Percentiles rank a stretch among this genome's conserved stretches.
phyloP scores from a whole-genome alignment of 2,888 invertebrate species.

The Myathropa florea region DNA sequence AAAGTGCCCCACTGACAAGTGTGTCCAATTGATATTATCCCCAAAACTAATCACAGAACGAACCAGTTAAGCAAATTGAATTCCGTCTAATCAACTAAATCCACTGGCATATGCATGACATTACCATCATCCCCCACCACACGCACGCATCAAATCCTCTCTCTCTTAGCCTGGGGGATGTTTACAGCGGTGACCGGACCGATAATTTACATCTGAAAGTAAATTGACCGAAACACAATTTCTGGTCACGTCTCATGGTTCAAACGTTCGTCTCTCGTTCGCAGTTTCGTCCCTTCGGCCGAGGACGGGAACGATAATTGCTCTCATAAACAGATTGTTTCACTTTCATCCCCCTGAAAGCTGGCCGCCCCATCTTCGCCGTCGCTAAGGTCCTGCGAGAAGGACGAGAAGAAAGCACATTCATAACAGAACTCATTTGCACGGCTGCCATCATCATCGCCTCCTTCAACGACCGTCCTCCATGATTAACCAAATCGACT shows the following conservation, averaged over 20 bases:
- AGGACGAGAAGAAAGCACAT: neutral
- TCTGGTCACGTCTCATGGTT: constrained; percentile 38
- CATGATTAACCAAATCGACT: neutral
- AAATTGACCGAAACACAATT: constrained; percentile 52
- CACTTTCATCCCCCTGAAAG: constrained; percentile 17
- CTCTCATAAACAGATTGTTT: constrained; percentile 67
- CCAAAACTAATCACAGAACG: constrained; percentile 1
- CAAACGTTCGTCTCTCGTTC: constrained; percentile 50
- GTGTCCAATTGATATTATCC: too few species aligned
- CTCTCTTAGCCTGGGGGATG: too few species aligned
- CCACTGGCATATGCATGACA: neutral
- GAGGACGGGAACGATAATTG: constrained; percentile 44
- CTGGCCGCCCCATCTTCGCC: neutral
- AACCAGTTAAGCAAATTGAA: constrained; percentile 38
- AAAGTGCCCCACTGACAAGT: neutral
- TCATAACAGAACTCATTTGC: constrained; percentile 6
- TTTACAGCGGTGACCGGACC: neutral
- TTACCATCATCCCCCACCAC: constrained; percentile 11
- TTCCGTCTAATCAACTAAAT: constrained; percentile 20
- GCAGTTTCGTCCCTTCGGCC: constrained; percentile 4
- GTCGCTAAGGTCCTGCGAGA: too few species aligned
- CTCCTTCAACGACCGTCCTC: neutral
- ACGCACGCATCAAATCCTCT: too few species aligned
- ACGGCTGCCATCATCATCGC: neutral
- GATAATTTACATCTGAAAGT: constrained; percentile 44